Base-by-base conservation (phyloP, 2,888 invertebrate species). In the Cheilosia vernalis region DNA sequence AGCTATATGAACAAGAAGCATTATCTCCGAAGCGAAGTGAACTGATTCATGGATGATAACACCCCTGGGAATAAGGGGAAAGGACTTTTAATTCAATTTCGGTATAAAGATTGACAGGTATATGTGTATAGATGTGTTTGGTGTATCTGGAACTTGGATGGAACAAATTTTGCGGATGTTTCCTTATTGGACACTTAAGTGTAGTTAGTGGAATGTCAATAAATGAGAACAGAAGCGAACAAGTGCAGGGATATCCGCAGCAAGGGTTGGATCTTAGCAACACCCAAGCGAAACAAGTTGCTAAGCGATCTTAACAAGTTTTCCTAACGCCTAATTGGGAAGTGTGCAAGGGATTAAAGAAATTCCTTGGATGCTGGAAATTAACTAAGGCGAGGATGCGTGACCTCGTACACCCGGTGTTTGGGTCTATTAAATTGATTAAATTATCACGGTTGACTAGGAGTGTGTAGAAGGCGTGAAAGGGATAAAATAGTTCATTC, bases 51-150 rank as follows among this genome's bases (percentile, higher is more conserved):
- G 24, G 40, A 73, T 73, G 58, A 79, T 74, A 74, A 73, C 69
- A 84, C 83, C 83, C 79, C 63, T 79, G 83, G 69, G 83, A 79
- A 53, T 17, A 27, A 15, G 7, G 5, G 73, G 74, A 13, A 64
- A 70, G 63, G 73, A 79, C 47, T 17, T 53, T 33, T 53, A 79
- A 84, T 73, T 83, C 56, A 78, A 78, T 83, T 73, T 47, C 9
- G 3, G 6, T 17, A 17, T n/a, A 44, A 17, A 5, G 30, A 56
- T 19, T 49, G 49, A 2, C 21, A 21, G 21, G 19, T 24, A 37
- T 70, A 21, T 24, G 30, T n/a, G 7, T 7, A 30, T 33, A 2
- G 30, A 3, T 33, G 3, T 10, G 4, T 37, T 4, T 37, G 37
- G 37, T 37, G 37, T 37, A 37, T 37, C 37, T 13, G 37, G 37